Evolutionary conservation across 1,140 invertebrate genomes (phyloP).

Genomic region (Aricia agestis): DNA sequence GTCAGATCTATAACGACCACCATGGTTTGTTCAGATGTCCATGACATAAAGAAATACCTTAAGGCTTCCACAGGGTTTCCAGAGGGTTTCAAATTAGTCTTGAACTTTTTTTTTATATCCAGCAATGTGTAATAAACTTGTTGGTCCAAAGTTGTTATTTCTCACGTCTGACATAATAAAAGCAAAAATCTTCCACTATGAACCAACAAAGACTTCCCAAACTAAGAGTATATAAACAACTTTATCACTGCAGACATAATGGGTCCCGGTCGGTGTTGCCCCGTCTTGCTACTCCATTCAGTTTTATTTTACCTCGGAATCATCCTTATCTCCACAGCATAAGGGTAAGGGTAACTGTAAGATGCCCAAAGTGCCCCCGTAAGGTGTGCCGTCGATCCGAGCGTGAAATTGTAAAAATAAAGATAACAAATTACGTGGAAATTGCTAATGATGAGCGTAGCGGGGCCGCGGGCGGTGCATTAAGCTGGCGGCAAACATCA

Average conservation of each 20-base stretch:
- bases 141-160: background rate
- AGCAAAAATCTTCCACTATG: background rate
- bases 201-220: background rate
- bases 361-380: slow-evolving; percentile 19
- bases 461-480: slow-evolving; percentile 70
- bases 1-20: no score
- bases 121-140: no score
- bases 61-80: no score
- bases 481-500: slow-evolving; percentile 75
- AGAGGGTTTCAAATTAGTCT: no score
- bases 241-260: slow-evolving; percentile 11
- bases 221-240: background rate
- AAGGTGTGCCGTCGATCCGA: slow-evolving; percentile 46
- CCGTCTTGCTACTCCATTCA: no score
- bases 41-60: no score
- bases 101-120: no score
- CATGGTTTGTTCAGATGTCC: no score
- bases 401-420: slow-evolving; percentile 71
- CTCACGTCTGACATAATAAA: background rate
- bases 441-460: slow-evolving; percentile 73
- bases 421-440: slow-evolving; percentile 75
- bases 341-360: no score
- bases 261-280: background rate
- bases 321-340: no score
- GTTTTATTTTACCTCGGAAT: no score